phyloP scores from a whole-genome alignment of 2,888 invertebrate genomes.

The Syrista parreyssii region DNA sequence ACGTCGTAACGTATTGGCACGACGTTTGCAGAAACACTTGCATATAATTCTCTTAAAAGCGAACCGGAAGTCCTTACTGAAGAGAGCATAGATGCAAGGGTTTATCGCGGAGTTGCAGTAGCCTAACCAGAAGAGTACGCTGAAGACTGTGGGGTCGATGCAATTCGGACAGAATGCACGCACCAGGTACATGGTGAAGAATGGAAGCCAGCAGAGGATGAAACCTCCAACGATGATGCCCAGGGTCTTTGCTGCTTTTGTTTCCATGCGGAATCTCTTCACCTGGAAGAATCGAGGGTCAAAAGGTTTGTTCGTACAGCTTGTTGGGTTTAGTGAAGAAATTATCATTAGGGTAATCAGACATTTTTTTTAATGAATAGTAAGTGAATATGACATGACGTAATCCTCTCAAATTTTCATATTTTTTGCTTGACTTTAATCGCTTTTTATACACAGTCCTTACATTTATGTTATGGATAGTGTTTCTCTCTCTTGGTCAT shows the following conservation, averaged over 20 bases:
- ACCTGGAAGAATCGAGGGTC: slow-evolving; percentile 65
- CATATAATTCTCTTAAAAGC: slow-evolving; percentile 95
- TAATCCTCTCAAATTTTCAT: neutral
- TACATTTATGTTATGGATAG: neutral
- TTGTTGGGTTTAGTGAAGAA: neutral
- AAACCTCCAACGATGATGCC: slow-evolving; percentile 98
- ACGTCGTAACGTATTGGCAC: slow-evolving; percentile 59
- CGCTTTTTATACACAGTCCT: neutral
- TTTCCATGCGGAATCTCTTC: slow-evolving; percentile 93
- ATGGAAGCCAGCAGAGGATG: slow-evolving; percentile 96
- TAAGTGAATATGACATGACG: neutral
- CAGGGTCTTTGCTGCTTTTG: slow-evolving; percentile 95
- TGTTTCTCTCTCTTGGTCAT: neutral
- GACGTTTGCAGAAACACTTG: slow-evolving; percentile 79
- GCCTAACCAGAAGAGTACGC: slow-evolving; percentile 95
- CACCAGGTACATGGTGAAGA: slow-evolving; percentile 94
- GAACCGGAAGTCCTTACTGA: slow-evolving; percentile 94
- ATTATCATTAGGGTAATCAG: neutral
- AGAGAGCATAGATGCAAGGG: slow-evolving; percentile 93
- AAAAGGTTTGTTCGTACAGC: neutral
- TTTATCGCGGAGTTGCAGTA: slow-evolving; percentile 98
- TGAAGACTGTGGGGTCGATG: slow-evolving; percentile 87
- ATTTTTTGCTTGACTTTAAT: neutral
- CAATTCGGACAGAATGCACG: slow-evolving; percentile 89
- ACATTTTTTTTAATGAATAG: neutral